phyloP scores from a whole-genome alignment of 2,888 invertebrate genomes.

The Osmoderma eremita region DNA sequence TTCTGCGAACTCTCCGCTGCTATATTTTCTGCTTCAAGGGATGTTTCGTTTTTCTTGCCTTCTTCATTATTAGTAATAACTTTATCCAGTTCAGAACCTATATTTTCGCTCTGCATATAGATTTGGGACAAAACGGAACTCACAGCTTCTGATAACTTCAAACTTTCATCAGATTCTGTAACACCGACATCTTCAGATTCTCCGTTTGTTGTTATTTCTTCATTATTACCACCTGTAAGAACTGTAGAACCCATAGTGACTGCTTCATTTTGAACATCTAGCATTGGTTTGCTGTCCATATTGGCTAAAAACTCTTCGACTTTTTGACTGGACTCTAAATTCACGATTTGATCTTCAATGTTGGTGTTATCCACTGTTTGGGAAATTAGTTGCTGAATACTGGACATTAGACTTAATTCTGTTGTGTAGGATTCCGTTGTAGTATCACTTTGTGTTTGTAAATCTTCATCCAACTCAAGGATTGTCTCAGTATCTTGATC shows the following conservation, averaged over 20 bases:
- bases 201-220: conserved; percentile 31
- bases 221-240: conserved; percentile 43
- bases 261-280: conserved; percentile 49
- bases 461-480: conserved; percentile 34
- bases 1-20: conserved; percentile 17
- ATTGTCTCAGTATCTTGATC: conserved; percentile 35
- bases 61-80: not conserved
- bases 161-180: conserved; percentile 39
- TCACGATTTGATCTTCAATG: conserved; percentile 48
- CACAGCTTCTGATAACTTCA: conserved; percentile 51
- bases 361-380: conserved; percentile 53
- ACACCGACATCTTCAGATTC: not conserved
- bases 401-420: conserved; percentile 54
- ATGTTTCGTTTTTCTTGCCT: conserved; percentile 57
- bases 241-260: conserved; percentile 51
- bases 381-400: conserved; percentile 58
- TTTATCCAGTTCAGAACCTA: conserved; percentile 32
- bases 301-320: conserved; percentile 51
- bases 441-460: conserved; percentile 14
- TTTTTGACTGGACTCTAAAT: conserved; percentile 46
- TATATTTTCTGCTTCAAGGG: conserved; percentile 6
- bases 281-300: conserved; percentile 50
- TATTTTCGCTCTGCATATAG: conserved; percentile 34
- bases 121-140: conserved; percentile 56
- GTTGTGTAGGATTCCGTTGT: conserved; percentile 49